These are phyloP conservation scores for Drosophila miranda DNA, from an alignment of 1,140 invertebrate species.

Conservation along the genomic window DNA sequence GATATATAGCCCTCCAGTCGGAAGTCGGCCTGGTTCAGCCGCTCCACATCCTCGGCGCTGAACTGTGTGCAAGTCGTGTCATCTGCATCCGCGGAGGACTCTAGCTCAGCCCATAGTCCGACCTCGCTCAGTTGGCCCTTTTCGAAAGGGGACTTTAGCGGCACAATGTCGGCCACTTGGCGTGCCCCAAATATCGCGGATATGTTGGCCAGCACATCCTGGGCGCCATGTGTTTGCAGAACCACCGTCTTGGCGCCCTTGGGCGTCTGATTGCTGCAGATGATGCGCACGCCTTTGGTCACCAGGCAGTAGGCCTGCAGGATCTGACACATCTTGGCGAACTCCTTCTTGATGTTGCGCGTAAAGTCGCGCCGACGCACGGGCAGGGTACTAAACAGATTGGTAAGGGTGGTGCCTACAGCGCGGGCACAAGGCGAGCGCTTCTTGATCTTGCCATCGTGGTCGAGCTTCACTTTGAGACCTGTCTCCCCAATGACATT, in stretches of 20 bases:
- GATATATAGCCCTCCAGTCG: slow-evolving; percentile 90
- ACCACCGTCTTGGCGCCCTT: slow-evolving; percentile 86
- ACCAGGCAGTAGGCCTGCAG: slow-evolving; percentile 97
- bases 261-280: no score
- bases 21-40: slow-evolving; percentile 61
- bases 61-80: slow-evolving; percentile 54
- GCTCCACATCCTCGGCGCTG: slow-evolving; percentile 64
- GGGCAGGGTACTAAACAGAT: slow-evolving; percentile 95
- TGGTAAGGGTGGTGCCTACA: slow-evolving; percentile 93
- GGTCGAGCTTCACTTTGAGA: slow-evolving; percentile 88
- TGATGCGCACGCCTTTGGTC: slow-evolving; percentile 89
- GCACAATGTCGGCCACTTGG: slow-evolving; percentile 87
- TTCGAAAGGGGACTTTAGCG: slow-evolving; percentile 83
- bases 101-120: slow-evolving; percentile 49
- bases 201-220: slow-evolving; percentile 91
- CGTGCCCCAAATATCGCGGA: slow-evolving; percentile 93
- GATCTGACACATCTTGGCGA: slow-evolving; percentile 93
- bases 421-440: slow-evolving; percentile 88
- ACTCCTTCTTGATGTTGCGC: slow-evolving; percentile 96
- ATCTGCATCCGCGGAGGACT: slow-evolving; percentile 39
- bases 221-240: slow-evolving; percentile 89
- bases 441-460: slow-evolving; percentile 89
- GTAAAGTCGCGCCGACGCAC: slow-evolving; percentile 96
- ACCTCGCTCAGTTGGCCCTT: slow-evolving; percentile 46
- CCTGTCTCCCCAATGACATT: slow-evolving; percentile 36